A percentile compares a stretch with the other conserved stretches of the same genome.
Evolutionary conservation across 2,797 vertebrate genomes (phyloP).

Genomic region (Vipera latastei): DNA sequence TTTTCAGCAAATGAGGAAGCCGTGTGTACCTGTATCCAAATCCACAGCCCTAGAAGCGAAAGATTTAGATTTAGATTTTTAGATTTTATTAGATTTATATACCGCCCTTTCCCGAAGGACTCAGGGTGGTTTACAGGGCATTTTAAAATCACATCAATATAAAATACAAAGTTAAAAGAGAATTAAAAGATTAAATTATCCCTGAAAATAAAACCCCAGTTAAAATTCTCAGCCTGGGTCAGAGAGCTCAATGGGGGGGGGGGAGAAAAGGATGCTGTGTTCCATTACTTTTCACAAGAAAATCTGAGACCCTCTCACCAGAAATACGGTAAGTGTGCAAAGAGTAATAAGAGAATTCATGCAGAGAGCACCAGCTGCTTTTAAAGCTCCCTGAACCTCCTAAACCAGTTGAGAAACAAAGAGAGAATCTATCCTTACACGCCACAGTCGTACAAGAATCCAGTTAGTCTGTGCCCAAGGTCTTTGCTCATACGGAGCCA

Average conservation of each 20-base stretch:
- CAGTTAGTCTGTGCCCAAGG: slow-evolving; percentile 99
- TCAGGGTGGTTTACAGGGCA: no score
- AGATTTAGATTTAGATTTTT: no score
- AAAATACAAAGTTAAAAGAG: no score
- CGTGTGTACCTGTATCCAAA: slow-evolving; percentile 97
- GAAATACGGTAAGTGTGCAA: neutral
- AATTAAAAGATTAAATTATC: no score
- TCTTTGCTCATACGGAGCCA: slow-evolving; percentile 95
- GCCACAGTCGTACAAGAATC: slow-evolving; percentile 96
- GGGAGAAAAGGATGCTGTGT: neutral
- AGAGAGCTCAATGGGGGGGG: no score
- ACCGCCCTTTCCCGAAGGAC: no score
- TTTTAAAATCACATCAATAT: no score
- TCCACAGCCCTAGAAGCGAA: slow-evolving; percentile 84
- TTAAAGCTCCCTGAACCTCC: neutral
- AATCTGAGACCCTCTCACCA: neutral
- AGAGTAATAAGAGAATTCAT: neutral
- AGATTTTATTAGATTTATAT: no score
- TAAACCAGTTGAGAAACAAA: neutral
- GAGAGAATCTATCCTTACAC: slow-evolving; percentile 73
- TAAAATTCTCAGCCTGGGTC: no score
- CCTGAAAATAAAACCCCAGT: no score
- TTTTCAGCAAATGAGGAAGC: slow-evolving; percentile 93
- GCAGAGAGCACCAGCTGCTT: neutral
- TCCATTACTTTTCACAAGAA: neutral